These are phyloP conservation scores for Synanthedon myopaeformis DNA, from an alignment of 2,888 invertebrate genomes.

Conservation along the genomic window DNA sequence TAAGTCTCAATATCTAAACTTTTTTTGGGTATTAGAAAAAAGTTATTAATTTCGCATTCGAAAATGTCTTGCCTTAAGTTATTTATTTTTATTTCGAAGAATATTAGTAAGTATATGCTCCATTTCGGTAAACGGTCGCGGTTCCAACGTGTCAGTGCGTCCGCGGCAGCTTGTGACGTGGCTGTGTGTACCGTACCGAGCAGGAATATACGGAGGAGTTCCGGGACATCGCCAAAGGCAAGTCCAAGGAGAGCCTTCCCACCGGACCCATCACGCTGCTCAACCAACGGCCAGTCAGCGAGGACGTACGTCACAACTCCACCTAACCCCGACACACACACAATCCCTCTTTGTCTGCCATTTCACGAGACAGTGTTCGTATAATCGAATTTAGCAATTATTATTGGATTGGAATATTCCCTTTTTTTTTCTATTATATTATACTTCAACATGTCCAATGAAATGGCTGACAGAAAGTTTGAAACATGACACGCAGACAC, in stretches of 20 bases:
- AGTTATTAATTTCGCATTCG: too few species aligned
- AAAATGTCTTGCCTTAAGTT: too few species aligned
- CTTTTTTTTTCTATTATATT: too few species aligned
- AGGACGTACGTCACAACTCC: conserved; percentile 81
- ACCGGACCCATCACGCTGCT: conserved; percentile 94
- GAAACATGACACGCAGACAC: not conserved
- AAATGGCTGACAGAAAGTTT: too few species aligned
- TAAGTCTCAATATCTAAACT: too few species aligned
- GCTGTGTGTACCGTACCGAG: conserved; percentile 31
- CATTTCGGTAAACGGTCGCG: not conserved
- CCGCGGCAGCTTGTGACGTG: conserved; percentile 15
- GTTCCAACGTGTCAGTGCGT: conserved; percentile 47
- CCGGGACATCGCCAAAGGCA: conserved; percentile 95
- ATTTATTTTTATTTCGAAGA: too few species aligned
- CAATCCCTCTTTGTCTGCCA: not conserved
- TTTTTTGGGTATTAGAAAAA: too few species aligned
- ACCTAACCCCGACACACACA: conserved; percentile 1
- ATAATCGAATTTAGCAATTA: too few species aligned
- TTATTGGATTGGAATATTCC: too few species aligned
- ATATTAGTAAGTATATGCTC: too few species aligned
- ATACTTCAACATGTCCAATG: too few species aligned
- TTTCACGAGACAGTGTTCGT: too few species aligned
- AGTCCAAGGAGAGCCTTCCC: conserved; percentile 91
- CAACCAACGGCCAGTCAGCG: conserved; percentile 94
- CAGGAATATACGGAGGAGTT: conserved; percentile 98